Evolutionary conservation across 92 coral and sea anemone genomes (phyloP).

Genomic region (Paramuricea clavata): DNA sequence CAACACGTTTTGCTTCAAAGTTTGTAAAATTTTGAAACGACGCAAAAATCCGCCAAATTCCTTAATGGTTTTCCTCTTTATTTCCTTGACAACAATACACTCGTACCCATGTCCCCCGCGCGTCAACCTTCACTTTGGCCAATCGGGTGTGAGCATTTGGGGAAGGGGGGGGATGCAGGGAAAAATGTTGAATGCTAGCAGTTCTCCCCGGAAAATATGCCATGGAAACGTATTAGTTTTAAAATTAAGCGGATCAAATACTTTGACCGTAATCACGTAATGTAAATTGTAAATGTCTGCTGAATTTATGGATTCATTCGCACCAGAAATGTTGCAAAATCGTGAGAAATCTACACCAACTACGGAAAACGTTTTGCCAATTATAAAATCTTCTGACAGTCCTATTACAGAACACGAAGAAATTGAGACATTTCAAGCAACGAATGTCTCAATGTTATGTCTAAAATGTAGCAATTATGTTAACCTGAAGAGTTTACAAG

Average conservation of each 20-base stretch:
- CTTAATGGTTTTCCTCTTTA: not conserved
- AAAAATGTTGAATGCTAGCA: too few relatives aligned
- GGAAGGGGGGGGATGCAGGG: too few relatives aligned
- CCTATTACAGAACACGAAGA: not conserved
- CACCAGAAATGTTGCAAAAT: not conserved
- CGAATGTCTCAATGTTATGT: constrained; percentile 74
- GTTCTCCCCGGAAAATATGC: not conserved
- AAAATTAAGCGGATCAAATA: not conserved
- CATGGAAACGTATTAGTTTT: not conserved
- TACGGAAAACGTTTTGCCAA: not conserved
- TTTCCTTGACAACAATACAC: constrained; percentile 40
- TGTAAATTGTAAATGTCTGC: too few relatives aligned
- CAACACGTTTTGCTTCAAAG: not conserved
- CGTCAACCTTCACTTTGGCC: too few relatives aligned
- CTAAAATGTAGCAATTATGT: constrained; percentile 94
- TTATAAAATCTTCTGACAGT: not conserved
- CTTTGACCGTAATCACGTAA: not conserved
- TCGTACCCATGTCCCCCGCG: too few relatives aligned
- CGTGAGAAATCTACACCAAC: not conserved
- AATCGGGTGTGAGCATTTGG: too few relatives aligned
- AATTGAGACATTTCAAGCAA: constrained; percentile 58
- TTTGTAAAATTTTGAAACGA: constrained; percentile 2
- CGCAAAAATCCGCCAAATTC: constrained; percentile 22
- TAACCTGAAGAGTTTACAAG: constrained; percentile 72
- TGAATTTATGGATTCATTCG: not conserved